phyloP scores from a whole-genome alignment of 2,113 vertebrate genomes.

The Oreochromis niloticus region DNA sequence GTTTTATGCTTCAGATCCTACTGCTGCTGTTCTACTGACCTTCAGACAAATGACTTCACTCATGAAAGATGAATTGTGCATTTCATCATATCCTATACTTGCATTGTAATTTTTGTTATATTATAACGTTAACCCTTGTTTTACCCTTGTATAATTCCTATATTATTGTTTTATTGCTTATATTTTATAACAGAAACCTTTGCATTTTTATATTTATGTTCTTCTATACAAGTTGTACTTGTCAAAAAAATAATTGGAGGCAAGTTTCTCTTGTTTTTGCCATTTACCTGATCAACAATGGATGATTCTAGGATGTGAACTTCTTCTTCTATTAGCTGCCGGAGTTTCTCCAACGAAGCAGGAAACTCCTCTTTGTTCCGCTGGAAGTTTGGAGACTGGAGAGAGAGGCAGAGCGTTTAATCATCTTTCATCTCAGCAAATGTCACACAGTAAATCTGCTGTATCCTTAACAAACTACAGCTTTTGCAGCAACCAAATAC shows the following conservation, averaged over 20 bases:
- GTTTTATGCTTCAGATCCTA: not conserved
- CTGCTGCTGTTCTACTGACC: not conserved
- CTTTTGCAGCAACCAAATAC: not conserved
- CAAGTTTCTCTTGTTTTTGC: not conserved
- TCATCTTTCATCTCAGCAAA: not conserved
- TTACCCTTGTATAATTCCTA: not conserved
- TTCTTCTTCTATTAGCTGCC: constrained; percentile 41
- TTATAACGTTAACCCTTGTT: not conserved
- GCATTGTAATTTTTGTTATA: not conserved
- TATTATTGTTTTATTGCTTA: not conserved
- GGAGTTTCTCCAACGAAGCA: constrained; percentile 25
- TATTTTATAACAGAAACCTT: not conserved
- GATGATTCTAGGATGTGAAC: constrained; percentile 14
- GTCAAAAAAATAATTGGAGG: not conserved
- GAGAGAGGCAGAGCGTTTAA: not conserved
- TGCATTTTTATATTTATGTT: not conserved
- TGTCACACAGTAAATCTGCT: not conserved
- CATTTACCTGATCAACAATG: constrained; percentile 39
- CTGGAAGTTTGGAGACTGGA: constrained; percentile 17
- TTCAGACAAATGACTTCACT: not conserved
- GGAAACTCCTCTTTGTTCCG: constrained; percentile 1
- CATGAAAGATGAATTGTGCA: not conserved
- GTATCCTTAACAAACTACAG: not conserved
- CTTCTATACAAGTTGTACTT: not conserved
- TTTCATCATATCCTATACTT: not conserved